phyloP scores from a whole-genome alignment of 2,797 vertebrate species.

The Urophycis tenuis region DNA sequence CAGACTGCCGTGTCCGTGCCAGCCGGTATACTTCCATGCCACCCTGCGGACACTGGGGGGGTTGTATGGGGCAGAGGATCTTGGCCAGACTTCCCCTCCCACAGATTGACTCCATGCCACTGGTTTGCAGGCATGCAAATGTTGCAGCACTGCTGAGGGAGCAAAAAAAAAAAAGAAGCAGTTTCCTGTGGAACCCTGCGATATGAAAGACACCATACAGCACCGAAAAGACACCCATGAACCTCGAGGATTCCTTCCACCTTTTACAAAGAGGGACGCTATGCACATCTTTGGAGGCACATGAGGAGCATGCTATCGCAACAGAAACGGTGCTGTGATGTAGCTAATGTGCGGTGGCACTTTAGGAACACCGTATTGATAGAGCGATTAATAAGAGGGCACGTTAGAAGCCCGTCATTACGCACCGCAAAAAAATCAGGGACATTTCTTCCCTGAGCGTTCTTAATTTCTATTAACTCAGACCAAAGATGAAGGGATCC shows the following conservation, averaged over 20 bases:
- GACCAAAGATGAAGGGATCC: constrained; percentile 50
- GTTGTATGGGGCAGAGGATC: constrained; percentile 54
- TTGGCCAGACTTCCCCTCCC: constrained; percentile 56
- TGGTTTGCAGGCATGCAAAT: constrained; percentile 55
- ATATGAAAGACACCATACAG: constrained; percentile 50
- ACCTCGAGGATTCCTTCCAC: not conserved
- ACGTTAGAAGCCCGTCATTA: not conserved
- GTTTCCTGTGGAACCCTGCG: constrained; percentile 51
- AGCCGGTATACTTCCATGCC: constrained; percentile 34
- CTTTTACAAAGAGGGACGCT: not conserved
- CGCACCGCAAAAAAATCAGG: not conserved
- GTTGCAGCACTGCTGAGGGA: constrained; percentile 35
- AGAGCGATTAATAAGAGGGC: not conserved
- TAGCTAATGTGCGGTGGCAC: not conserved
- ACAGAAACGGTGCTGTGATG: not conserved
- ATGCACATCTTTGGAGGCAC: not conserved
- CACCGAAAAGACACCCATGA: constrained; percentile 9
- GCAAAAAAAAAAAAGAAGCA: not conserved
- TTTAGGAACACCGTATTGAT: not conserved
- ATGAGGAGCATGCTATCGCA: not conserved
- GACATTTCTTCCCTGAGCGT: constrained; percentile 32
- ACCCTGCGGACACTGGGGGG: constrained; percentile 48
- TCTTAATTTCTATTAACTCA: constrained; percentile 26
- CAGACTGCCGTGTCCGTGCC: constrained; percentile 28
- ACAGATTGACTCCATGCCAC: constrained; percentile 43